Conservation (phyloP, 2,113 vertebrate genomes). For the Chitala chitala region DNA sequence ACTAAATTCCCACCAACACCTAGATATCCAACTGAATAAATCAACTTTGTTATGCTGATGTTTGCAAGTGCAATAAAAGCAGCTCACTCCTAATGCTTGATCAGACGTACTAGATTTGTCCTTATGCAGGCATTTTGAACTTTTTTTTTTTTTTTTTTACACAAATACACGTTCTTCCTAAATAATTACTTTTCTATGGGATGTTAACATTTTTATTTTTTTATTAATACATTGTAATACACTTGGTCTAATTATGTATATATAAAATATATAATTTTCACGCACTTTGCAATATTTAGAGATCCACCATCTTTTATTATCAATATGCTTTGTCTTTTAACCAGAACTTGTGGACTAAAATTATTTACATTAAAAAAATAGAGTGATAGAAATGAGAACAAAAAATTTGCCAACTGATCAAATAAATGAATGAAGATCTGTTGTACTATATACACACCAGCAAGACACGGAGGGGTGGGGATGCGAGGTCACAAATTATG, state of each 20-base stretch:
- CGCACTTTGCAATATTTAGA: conserved; percentile 59
- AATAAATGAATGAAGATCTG: conserved; percentile 43
- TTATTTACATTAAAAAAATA: conserved; percentile 69
- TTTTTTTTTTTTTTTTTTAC: too few relatives aligned
- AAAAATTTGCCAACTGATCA: conserved; percentile 44
- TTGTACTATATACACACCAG: conserved; percentile 62
- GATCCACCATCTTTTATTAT: conserved; percentile 59
- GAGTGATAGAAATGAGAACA: conserved; percentile 60
- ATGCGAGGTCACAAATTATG: background rate
- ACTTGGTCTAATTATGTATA: conserved; percentile 61
- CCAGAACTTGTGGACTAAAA: conserved; percentile 60
- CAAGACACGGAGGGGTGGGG: background rate
- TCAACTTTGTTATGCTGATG: background rate
- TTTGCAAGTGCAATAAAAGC: too few relatives aligned
- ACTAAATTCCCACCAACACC: background rate
- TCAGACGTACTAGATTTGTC: too few relatives aligned
- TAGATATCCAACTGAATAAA: background rate
- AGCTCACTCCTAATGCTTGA: too few relatives aligned
- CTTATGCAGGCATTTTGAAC: too few relatives aligned
- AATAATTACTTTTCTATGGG: conserved; percentile 24
- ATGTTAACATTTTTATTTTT: conserved; percentile 50
- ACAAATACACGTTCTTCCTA: conserved; percentile 9
- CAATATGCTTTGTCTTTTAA: conserved; percentile 52
- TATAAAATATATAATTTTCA: conserved; percentile 58
- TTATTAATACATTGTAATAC: conserved; percentile 55